Percentiles rank a stretch among this genome's conserved stretches.
These are phyloP conservation scores for Siniperca chuatsi DNA, from an alignment of 2,113 vertebrate genomes.

Conservation along the genomic window DNA sequence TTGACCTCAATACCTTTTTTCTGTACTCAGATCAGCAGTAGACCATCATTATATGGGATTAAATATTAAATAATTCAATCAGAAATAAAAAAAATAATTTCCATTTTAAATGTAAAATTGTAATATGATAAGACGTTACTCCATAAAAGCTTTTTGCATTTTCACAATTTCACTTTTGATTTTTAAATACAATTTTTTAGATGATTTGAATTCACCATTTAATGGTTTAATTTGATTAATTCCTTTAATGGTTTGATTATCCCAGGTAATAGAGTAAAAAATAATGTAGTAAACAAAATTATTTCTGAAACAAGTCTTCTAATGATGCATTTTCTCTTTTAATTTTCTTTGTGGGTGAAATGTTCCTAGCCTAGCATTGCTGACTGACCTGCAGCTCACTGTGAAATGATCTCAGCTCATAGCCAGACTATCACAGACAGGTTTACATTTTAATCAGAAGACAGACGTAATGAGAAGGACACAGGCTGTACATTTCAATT, in stretches of 20 bases:
- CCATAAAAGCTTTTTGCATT: not conserved
- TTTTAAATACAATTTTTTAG: not conserved
- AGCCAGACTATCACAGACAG: conserved; percentile 6
- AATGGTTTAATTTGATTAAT: not conserved
- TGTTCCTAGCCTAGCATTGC: accelerated
- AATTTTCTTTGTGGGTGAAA: not conserved
- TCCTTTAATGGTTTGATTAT: not conserved
- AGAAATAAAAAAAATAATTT: not conserved
- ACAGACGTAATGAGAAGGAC: conserved; percentile 42
- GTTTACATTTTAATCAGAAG: conserved; percentile 42
- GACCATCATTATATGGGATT: not conserved
- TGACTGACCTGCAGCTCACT: not conserved
- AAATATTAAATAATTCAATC: not conserved
- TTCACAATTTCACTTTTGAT: not conserved
- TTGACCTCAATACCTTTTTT: not conserved
- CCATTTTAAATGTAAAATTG: too few species aligned
- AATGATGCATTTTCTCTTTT: not conserved
- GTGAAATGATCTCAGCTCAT: conserved; percentile 1
- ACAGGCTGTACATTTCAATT: conserved; percentile 71
- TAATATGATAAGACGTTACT: not conserved
- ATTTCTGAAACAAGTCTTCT: not conserved
- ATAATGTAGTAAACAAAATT: not conserved
- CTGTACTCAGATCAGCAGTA: not conserved
- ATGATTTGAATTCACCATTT: not conserved
- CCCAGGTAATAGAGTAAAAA: not conserved